Evolutionary conservation across 2,797 vertebrate species (phyloP).

Genomic region (Lemur catta): DNA sequence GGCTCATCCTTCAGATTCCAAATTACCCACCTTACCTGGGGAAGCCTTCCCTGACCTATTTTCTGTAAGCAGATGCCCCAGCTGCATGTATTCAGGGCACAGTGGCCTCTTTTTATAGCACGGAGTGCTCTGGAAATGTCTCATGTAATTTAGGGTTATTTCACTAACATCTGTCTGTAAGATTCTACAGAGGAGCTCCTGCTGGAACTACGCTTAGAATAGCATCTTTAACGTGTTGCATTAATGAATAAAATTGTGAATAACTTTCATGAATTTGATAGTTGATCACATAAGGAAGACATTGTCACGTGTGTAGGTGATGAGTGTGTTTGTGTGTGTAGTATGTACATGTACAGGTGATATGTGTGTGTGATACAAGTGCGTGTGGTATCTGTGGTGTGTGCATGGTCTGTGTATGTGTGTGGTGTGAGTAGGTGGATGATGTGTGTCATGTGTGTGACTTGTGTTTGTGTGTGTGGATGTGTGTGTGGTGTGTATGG

Average conservation of each 20-base stretch:
- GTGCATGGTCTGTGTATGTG: background rate
- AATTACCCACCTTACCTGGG: too few species aligned
- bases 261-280: background rate
- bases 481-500: background rate
- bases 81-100: background rate
- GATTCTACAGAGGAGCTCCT: background rate
- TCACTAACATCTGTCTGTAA: background rate
- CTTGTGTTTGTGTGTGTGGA: background rate
- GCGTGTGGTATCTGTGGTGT: background rate
- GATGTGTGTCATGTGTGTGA: too few species aligned
- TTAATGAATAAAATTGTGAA: background rate
- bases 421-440: background rate
- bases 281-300: background rate
- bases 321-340: background rate
- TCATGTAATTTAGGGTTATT: background rate
- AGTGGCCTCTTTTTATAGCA: background rate
- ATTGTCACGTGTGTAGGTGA: background rate
- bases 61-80: background rate
- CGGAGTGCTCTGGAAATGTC: background rate
- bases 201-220: background rate
- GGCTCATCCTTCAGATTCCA: background rate
- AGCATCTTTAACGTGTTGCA: background rate
- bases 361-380: background rate
- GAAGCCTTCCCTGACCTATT: background rate
- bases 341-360: too few species aligned